Evolutionary conservation across 92 coral and sea anemone species (phyloP).

Genomic region (Isaurus tuberculatus): DNA sequence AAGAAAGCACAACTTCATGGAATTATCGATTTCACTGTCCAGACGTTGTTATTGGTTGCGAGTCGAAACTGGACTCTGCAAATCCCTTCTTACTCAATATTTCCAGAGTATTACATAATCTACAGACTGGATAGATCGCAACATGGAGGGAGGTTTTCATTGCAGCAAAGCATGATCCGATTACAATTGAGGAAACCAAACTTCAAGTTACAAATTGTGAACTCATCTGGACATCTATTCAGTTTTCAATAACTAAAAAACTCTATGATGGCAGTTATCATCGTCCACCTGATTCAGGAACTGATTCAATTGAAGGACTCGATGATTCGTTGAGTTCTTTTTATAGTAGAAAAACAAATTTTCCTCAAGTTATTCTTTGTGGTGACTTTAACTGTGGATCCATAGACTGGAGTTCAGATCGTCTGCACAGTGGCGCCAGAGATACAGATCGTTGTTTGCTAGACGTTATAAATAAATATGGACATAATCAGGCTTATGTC

Average conservation of each 20-base stretch:
- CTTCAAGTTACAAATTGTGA: neutral
- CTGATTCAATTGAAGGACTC: neutral
- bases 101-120: neutral
- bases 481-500: too few relatives aligned
- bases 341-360: slow-evolving; percentile 10
- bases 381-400: slow-evolving; percentile 55
- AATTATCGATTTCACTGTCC: neutral
- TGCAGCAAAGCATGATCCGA: neutral
- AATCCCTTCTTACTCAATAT: slow-evolving; percentile 7
- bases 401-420: slow-evolving; percentile 52
- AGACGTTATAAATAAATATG: too few relatives aligned
- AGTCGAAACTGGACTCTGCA: slow-evolving; percentile 15
- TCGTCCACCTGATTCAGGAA: neutral
- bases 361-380: slow-evolving; percentile 43
- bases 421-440: slow-evolving; percentile 29
- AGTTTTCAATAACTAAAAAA: slow-evolving; percentile 12
- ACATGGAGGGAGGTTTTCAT: slow-evolving; percentile 10
- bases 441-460: slow-evolving; percentile 8
- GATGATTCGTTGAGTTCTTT: neutral
- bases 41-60: neutral
- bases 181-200: neutral
- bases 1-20: slow-evolving; percentile 11
- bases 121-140: neutral
- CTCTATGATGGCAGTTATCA: neutral
- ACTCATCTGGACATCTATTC: neutral